Evolutionary conservation across 2,888 invertebrate species (phyloP), one percentile per base, ranked within the genome.

Genomic region (Schizaphis graminum): DNA sequence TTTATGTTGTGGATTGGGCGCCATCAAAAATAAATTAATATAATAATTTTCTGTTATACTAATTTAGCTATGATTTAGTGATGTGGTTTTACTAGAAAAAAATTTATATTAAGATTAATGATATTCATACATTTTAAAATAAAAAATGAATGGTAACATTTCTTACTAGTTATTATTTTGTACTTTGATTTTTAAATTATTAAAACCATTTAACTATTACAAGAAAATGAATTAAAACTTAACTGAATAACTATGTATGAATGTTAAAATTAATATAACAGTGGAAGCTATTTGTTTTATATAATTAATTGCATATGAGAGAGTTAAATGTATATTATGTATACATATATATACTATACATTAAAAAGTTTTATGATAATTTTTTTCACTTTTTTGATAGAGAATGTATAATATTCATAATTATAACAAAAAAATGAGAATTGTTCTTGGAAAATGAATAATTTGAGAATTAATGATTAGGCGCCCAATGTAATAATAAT

Each of bases 101-200:
- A 16, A 56, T 5, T n/a, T 61, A 10, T 28, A 57, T 26, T 16
- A 28, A 47, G 85, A 84, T 26, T 57, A 21, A 92, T 28, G 57
- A 87, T 92, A 87, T 92, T 47, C 35, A 86, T 8, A 47, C 47
- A 87, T 87, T 92, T 92, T 86, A 16, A 85, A 35, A 11, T 11
- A 85, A n/a, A 91, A 86, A 91, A 86, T 86, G 57, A 26, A 91
- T 53, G 41, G 67, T 53, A 84, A 91, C 84, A 84, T 91, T 91
- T 85, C 47, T 86, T 61, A 21, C 44, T 35, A 11, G 26, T 44
- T 56, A 11, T 91, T 35, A 41, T 53, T 89, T 41, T 28, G 3
- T 47, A 90, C 47, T 77, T 49, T 0, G 49, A n/a, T 77, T 67
- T 67, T 53, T 53, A 16, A 91, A 77, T 3, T 1, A 77, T 86